These are phyloP conservation scores for Eremobia ochroleuca DNA, from an alignment of 2,888 invertebrate species.

Conservation along the genomic window DNA sequence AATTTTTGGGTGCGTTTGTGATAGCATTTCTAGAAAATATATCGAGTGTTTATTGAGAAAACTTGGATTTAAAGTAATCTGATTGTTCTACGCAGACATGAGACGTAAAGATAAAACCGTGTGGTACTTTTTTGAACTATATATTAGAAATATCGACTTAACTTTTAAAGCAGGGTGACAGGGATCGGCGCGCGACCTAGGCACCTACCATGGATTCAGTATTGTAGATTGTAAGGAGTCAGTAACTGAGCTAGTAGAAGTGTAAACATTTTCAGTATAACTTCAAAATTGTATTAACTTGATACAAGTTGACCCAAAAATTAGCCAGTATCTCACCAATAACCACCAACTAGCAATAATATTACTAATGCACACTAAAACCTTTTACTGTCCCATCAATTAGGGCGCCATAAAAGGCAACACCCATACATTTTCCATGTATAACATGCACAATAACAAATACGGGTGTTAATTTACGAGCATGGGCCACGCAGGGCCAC, in stretches of 20 bases:
- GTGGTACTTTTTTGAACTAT: too few relatives aligned
- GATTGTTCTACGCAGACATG: constrained; percentile 4
- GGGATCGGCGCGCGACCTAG: too few relatives aligned
- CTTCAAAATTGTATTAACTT: not conserved
- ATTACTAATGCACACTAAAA: constrained; percentile 43
- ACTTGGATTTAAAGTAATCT: not conserved
- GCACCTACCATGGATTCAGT: too few relatives aligned
- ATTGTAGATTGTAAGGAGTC: not conserved
- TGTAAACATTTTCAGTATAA: not conserved
- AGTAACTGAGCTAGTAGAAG: not conserved
- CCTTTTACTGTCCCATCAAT: constrained; percentile 50
- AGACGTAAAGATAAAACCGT: not conserved
- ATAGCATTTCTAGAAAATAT: constrained; percentile 1
- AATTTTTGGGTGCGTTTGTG: constrained; percentile 10
- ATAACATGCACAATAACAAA: constrained; percentile 62
- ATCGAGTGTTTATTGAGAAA: not conserved
- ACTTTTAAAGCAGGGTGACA: not conserved
- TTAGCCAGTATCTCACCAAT: constrained; percentile 2
- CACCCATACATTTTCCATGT: constrained; percentile 50
- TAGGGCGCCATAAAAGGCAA: constrained; percentile 54
- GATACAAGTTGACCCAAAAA: constrained; percentile 14
- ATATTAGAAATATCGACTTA: not conserved
- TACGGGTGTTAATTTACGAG: constrained; percentile 66
- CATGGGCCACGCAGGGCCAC: constrained; percentile 50
- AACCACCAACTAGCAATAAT: constrained; percentile 28